phyloP scores from a whole-genome alignment of 2,113 vertebrate genomes.

The Cryptotis parvus region DNA sequence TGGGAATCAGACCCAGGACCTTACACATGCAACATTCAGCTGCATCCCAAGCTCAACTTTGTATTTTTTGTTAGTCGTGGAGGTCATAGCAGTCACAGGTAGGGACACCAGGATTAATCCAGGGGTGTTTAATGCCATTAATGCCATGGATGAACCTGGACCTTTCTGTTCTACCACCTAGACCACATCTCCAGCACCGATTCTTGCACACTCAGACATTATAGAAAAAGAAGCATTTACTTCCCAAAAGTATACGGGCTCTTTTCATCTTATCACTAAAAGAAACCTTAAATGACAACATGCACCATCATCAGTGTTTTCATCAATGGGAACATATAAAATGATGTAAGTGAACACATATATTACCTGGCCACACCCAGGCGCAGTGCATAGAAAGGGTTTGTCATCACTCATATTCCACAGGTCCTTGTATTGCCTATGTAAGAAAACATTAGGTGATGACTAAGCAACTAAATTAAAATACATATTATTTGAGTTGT shows the following conservation, averaged over 20 bases:
- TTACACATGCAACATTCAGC: too few relatives aligned
- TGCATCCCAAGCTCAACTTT: too few relatives aligned
- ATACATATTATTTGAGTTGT: constrained; percentile 14
- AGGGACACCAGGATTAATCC: too few relatives aligned
- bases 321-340: constrained; percentile 58
- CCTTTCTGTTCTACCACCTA: too few relatives aligned
- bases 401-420: constrained; percentile 99
- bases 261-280: constrained; percentile 53
- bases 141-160: too few relatives aligned
- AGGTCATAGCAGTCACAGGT: too few relatives aligned
- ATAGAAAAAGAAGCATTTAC: constrained; percentile 47
- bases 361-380: constrained; percentile 98
- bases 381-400: constrained; percentile 99
- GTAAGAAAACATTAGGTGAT: constrained; percentile 71
- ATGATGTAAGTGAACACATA: constrained; percentile 60
- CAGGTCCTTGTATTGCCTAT: constrained; percentile 93
- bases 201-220: constrained; percentile 12
- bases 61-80: too few relatives aligned
- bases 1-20: too few relatives aligned
- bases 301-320: constrained; percentile 9
- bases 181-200: not conserved
- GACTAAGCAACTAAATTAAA: constrained; percentile 56
- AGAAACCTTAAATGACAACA: constrained; percentile 49
- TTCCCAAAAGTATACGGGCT: constrained; percentile 36
- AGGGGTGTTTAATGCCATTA: too few relatives aligned